These are phyloP conservation scores for Habrosyne pyritoides DNA, from an alignment of 2,888 invertebrate genomes.

Conservation along the genomic window DNA sequence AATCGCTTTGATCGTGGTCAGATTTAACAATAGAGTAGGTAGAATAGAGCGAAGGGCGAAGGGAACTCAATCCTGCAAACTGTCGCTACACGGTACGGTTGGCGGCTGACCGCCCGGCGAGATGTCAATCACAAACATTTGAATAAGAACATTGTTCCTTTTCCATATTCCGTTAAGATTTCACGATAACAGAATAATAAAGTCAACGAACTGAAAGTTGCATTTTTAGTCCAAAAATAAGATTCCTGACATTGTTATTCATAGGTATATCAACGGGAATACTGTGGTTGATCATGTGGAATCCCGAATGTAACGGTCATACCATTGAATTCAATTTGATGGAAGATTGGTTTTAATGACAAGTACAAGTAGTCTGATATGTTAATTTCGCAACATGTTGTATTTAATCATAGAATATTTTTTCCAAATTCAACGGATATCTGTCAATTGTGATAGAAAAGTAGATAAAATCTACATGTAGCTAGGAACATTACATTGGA, in stretches of 20 bases:
- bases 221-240: slow-evolving; percentile 61
- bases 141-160: slow-evolving; percentile 75
- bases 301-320: slow-evolving; percentile 66
- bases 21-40: slow-evolving; percentile 58
- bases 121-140: slow-evolving; percentile 81
- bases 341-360: slow-evolving; percentile 8
- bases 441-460: slow-evolving; percentile 17
- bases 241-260: slow-evolving; percentile 43
- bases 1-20: slow-evolving; percentile 74
- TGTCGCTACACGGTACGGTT: slow-evolving; percentile 26
- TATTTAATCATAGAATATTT: slow-evolving; percentile 12
- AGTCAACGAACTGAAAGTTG: slow-evolving; percentile 69
- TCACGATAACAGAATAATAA: slow-evolving; percentile 69
- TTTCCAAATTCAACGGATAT: slow-evolving; percentile 19
- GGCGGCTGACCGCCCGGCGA: slow-evolving; percentile 75
- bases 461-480: slow-evolving; percentile 14
- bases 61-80: slow-evolving; percentile 49
- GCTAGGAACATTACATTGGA: neutral
- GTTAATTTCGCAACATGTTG: slow-evolving; percentile 14
- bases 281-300: slow-evolving; percentile 61
- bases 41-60: slow-evolving; percentile 51
- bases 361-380: neutral
- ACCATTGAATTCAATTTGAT: slow-evolving; percentile 42
- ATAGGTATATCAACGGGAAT: slow-evolving; percentile 35
- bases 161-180: slow-evolving; percentile 72